A percentile compares a stretch with the other conserved stretches of the same genome.
Conservation (phyloP, 2,797 vertebrate species). For the Chrysocyon brachyurus region DNA sequence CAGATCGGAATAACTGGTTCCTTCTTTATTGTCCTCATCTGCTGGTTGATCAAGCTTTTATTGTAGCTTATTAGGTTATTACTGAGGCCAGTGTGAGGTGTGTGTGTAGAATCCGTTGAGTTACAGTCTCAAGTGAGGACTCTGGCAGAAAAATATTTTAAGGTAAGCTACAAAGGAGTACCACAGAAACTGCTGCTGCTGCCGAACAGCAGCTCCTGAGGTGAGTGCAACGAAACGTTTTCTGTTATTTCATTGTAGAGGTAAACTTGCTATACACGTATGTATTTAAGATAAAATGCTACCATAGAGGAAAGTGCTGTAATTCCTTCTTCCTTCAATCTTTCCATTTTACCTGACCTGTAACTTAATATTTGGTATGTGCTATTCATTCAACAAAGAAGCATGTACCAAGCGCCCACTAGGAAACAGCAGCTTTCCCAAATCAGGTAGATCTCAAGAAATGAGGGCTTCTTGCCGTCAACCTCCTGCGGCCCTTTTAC, state of each 20-base stretch:
- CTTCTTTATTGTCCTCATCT: constrained; percentile 14
- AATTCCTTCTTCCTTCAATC: constrained; percentile 41
- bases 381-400: constrained; percentile 47
- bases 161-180: constrained; percentile 63
- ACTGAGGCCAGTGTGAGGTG: constrained; percentile 49
- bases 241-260: constrained; percentile 21
- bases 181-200: constrained; percentile 37
- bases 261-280: background rate
- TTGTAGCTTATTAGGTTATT: constrained; percentile 60
- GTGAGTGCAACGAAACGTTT: constrained; percentile 67
- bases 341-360: constrained; percentile 37
- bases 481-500: background rate
- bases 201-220: constrained; percentile 28
- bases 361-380: constrained; percentile 44
- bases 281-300: background rate
- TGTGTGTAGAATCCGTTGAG: constrained; percentile 64
- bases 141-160: constrained; percentile 57
- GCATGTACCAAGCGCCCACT: constrained; percentile 18
- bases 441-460: background rate
- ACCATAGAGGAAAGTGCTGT: background rate
- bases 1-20: background rate
- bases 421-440: background rate
- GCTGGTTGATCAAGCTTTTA: constrained; percentile 24
- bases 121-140: constrained; percentile 66
- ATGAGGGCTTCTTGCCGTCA: background rate